Percentiles rank a stretch among this genome's conserved stretches.
These are phyloP conservation scores for Cotesia typhae DNA, from an alignment of 1,140 invertebrate genomes.

Conservation along the genomic window DNA sequence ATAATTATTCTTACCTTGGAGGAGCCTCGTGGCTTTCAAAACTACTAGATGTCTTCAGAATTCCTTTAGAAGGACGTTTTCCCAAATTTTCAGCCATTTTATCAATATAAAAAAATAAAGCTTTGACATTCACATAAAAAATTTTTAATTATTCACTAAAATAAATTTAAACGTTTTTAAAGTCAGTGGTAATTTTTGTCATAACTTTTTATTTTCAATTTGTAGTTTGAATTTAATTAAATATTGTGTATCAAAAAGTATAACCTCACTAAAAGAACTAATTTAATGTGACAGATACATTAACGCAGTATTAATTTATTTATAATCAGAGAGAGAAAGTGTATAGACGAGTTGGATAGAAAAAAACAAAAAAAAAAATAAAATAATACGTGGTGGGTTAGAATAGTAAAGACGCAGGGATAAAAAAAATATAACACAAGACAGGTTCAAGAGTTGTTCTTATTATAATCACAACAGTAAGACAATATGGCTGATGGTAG, in stretches of 20 bases:
- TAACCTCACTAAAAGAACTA: no score
- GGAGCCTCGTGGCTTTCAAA: conserved; percentile 77
- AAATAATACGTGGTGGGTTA: conserved; percentile 12
- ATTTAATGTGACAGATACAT: neutral
- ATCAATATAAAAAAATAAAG: conserved; percentile 3
- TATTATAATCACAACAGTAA: conserved; percentile 24
- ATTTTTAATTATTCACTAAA: neutral
- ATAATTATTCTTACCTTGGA: conserved; percentile 52
- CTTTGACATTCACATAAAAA: conserved; percentile 12
- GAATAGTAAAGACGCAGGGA: conserved; percentile 10
- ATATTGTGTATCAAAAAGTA: neutral
- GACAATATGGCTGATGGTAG: conserved; percentile 17
- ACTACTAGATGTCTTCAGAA: conserved; percentile 90
- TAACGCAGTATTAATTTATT: no score
- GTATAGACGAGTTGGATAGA: no score
- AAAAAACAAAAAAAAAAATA: neutral
- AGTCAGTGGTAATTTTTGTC: conserved; percentile 7
- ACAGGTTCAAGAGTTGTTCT: neutral
- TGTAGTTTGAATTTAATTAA: neutral
- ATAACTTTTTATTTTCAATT: conserved; percentile 1
- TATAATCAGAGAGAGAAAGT: neutral
- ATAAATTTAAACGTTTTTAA: neutral
- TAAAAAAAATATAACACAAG: conserved; percentile 1
- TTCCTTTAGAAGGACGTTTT: conserved; percentile 84
- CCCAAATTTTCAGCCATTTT: conserved; percentile 64